A percentile compares a stretch with the other conserved stretches of the same genome.
Conservation (phyloP, 1,140 invertebrate species). For the Procambarus virginalis region DNA sequence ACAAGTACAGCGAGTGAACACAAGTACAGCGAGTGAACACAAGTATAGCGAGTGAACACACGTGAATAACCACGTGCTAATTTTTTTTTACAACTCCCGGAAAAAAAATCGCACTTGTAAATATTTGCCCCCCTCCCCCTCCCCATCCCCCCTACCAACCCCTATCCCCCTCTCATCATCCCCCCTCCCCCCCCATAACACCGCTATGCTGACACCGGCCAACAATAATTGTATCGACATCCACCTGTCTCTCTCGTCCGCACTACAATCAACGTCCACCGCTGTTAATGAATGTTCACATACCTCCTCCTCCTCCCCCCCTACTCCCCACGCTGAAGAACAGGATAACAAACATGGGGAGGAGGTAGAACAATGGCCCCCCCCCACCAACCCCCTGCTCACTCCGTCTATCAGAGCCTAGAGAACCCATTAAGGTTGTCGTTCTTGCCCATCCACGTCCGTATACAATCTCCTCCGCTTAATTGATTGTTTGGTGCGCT, state of each 20-base stretch:
- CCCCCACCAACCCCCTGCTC: constrained; percentile 13
- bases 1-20: too few relatives aligned
- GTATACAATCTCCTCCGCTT: constrained; percentile 12
- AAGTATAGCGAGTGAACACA: too few relatives aligned
- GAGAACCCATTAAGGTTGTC: constrained; percentile 15
- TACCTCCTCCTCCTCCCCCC: too few relatives aligned
- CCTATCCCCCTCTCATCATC: neutral
- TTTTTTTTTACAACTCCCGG: too few relatives aligned
- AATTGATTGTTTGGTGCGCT: constrained; percentile 18
- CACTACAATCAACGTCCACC: neutral
- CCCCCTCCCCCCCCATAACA: neutral
- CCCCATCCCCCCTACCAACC: neutral
- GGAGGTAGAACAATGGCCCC: constrained; percentile 12
- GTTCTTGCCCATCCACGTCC: neutral
- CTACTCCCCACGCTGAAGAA: constrained; percentile 6
- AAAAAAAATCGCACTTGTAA: too few relatives aligned
- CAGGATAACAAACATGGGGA: constrained; percentile 35
- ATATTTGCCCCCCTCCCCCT: too few relatives aligned
- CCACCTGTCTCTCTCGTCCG: neutral
- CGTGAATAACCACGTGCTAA: too few relatives aligned
- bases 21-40: too few relatives aligned
- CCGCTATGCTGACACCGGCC: neutral
- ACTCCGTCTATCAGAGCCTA: neutral
- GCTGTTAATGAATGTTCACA: constrained; percentile 16
- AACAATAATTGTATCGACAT: constrained; percentile 17